A percentile compares a stretch with the other conserved stretches of the same genome.
These are phyloP conservation scores for Tolmerus cingulatus DNA, from an alignment of 2,888 invertebrate genomes.

Conservation along the genomic window DNA sequence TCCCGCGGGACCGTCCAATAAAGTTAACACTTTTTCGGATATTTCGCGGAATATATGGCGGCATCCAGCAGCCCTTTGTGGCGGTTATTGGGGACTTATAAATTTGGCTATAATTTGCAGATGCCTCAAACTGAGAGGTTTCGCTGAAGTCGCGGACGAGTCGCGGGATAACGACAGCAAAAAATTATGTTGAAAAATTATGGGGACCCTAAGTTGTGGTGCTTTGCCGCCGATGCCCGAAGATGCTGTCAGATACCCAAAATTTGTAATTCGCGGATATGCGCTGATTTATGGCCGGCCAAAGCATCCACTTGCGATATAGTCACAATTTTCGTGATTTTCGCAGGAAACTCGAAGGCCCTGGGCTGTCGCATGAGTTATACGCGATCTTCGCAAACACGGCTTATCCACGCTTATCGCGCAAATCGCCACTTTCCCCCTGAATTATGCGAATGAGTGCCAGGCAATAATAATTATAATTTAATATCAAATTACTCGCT, in stretches of 20 bases:
- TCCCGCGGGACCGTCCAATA: background rate
- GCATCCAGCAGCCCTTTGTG: background rate
- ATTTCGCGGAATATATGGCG: background rate
- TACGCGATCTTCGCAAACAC: background rate
- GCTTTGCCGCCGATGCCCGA: background rate
- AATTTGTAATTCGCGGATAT: conserved; percentile 35
- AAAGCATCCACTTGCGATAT: background rate
- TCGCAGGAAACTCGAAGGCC: background rate
- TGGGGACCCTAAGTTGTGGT: background rate
- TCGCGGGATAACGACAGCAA: background rate
- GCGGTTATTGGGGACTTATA: background rate
- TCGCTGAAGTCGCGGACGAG: background rate
- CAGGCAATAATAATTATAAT: conserved; percentile 11
- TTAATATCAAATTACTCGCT: conserved; percentile 19
- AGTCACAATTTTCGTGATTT: conserved; percentile 19
- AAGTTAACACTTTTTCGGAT: conserved; percentile 8
- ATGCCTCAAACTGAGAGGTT: background rate
- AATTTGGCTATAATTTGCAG: conserved; percentile 3
- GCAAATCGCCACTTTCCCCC: background rate
- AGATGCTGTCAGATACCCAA: conserved; percentile 2
- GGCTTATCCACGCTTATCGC: background rate
- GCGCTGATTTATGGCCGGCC: conserved; percentile 10
- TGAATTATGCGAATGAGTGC: background rate
- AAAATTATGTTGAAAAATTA: conserved; percentile 27
- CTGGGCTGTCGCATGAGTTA: conserved; percentile 6